Evolutionary conservation across 1,140 invertebrate species (phyloP).

Genomic region (Xylocopa sonorina): DNA sequence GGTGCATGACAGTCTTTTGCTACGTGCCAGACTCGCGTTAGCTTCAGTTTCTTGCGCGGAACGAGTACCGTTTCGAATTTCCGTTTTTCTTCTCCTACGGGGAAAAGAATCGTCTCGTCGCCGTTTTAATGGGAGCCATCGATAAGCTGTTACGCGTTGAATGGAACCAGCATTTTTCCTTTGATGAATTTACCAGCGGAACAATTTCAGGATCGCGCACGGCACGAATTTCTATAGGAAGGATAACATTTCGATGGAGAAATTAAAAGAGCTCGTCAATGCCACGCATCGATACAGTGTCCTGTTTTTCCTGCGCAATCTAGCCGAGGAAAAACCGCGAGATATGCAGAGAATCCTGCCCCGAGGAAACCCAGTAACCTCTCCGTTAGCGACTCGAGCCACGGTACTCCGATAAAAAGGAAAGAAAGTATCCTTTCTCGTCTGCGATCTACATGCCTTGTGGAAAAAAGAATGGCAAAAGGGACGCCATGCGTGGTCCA

Average conservation of each 20-base stretch:
- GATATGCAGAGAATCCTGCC: conserved; percentile 3
- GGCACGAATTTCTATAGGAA: background rate
- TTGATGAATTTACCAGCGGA: too few relatives aligned
- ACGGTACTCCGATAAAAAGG: background rate
- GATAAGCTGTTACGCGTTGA: too few relatives aligned
- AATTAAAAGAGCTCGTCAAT: background rate
- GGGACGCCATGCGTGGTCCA: background rate
- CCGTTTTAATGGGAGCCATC: too few relatives aligned
- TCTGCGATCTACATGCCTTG: background rate
- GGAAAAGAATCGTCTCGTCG: too few relatives aligned
- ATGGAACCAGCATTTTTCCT: too few relatives aligned
- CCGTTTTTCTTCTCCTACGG: too few relatives aligned
- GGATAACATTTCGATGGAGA: background rate
- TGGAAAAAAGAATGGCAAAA: background rate
- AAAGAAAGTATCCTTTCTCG: conserved; percentile 11
- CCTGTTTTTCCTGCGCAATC: background rate
- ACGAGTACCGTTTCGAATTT: conserved; percentile 29
- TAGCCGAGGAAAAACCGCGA: background rate
- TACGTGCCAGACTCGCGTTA: too few relatives aligned
- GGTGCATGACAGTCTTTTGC: conserved; percentile 28
- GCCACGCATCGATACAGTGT: background rate
- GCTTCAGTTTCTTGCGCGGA: background rate
- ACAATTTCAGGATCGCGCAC: too few relatives aligned
- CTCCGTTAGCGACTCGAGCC: background rate
- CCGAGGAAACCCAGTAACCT: conserved; percentile 3